Conservation (phyloP, 2,888 invertebrate genomes). For the Onthophagus sagittarius region DNA sequence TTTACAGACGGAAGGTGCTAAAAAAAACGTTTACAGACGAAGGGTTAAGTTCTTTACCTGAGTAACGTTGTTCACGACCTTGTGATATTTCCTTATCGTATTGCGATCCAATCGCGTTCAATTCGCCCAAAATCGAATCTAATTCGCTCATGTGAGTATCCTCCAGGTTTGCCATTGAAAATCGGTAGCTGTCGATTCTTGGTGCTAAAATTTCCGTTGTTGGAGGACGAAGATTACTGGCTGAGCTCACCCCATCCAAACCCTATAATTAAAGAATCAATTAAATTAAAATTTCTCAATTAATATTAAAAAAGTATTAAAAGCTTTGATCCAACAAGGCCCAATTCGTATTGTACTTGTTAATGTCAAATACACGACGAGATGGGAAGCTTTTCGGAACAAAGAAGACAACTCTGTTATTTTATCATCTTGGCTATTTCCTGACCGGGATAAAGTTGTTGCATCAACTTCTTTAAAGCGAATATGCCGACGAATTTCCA, state of each 20-base stretch:
- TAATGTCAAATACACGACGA: no score
- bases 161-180: slow-evolving; percentile 94
- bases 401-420: no score
- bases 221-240: slow-evolving; percentile 58
- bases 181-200: slow-evolving; percentile 84
- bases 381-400: no score
- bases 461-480: background rate
- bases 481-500: background rate
- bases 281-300: background rate
- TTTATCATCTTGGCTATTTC: background rate
- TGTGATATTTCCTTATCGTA: slow-evolving; percentile 56
- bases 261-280: slow-evolving; percentile 53
- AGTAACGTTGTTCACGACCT: slow-evolving; percentile 45
- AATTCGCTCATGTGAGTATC: slow-evolving; percentile 95
- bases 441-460: background rate
- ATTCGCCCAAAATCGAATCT: slow-evolving; percentile 93
- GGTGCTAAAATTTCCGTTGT: slow-evolving; percentile 72
- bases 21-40: no score
- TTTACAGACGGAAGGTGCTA: no score
- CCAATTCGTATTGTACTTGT: no score
- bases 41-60: slow-evolving; percentile 40
- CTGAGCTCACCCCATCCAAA: slow-evolving; percentile 59
- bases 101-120: slow-evolving; percentile 82
- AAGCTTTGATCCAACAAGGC: no score
- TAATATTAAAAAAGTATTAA: background rate